Evolutionary conservation across 1,140 invertebrate species (phyloP), one percentile per base, ranked within the genome.

Genomic region (Drosophila burlai): DNA sequence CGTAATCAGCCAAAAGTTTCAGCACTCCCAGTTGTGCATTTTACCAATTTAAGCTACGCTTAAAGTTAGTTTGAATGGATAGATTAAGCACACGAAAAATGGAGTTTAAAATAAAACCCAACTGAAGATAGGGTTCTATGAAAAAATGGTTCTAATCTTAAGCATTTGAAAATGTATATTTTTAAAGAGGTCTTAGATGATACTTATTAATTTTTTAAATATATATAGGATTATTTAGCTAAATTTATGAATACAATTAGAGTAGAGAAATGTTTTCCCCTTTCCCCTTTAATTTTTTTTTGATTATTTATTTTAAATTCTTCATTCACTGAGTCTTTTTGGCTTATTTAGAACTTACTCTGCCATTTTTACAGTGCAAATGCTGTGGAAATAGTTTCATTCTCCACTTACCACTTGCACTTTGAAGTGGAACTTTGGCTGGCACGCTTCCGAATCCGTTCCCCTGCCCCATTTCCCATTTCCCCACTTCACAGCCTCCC

Each of bases 361-460:
- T 8, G 18, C 9, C n/a, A 0, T 45, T 66, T 36, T 15, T 46
- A 24, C 49, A n/a, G 38, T 47, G 63, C 45, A 34, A 15, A 24
- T 24, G 21, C 8, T 18, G 40, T 34, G 16, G 13, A 68, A 55
- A 68, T 68, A 68, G 67, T 71, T 63, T 55, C 38, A 54, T 67
- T 50, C 16, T 36, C 11, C 29, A 52, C 47, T 65, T 64, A 43
- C 62, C 36, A 52, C 47, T 54, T 16, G 4, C 63, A 36, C 31
- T 67, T 67, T 54, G 21, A 54, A 67, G 68, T 67, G 47, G 64
- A 75, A 69, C 57, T 61, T 79, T 76, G 24, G 47, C 72, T 50
- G 76, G 59, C 67, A 54, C 42, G 50, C 50, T 71, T 69, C 58
- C 38, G 67, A n/a, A 2, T 63, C 47, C 47, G n/a, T 50, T 34